phyloP scores from a whole-genome alignment of 2,888 invertebrate species.

The Heliconius charithonia region DNA sequence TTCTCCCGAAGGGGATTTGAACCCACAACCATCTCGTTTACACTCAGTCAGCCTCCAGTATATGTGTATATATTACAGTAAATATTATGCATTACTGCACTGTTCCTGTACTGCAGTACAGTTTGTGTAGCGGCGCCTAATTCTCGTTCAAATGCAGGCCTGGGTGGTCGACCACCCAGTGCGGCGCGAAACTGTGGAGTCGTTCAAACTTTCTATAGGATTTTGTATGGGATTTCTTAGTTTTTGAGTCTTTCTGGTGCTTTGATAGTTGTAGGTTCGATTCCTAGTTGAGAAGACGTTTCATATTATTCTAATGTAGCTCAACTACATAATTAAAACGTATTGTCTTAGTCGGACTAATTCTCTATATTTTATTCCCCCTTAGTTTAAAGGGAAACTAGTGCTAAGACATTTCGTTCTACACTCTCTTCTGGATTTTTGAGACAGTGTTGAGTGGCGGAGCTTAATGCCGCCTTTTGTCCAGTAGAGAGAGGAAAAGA shows the following conservation, averaged over 20 bases:
- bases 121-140: conserved; percentile 53
- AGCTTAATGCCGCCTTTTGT: too few relatives aligned
- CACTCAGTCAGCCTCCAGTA: too few relatives aligned
- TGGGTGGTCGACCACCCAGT: conserved; percentile 80
- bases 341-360: too few relatives aligned
- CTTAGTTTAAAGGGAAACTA: too few relatives aligned
- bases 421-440: too few relatives aligned
- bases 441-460: too few relatives aligned
- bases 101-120: conserved; percentile 35
- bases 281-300: not conserved
- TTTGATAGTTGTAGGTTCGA: not conserved
- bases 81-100: conserved; percentile 14
- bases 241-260: not conserved
- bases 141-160: conserved; percentile 49
- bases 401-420: too few relatives aligned
- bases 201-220: conserved; percentile 27
- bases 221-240: not conserved
- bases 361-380: too few relatives aligned
- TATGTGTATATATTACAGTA: not conserved
- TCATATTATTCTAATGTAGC: not conserved
- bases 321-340: too few relatives aligned
- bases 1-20: not conserved
- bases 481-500: too few relatives aligned
- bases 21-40: not conserved
- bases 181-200: conserved; percentile 55